These are phyloP conservation scores for Chelonus insularis DNA, from an alignment of 1,140 invertebrate species.

Conservation along the genomic window DNA sequence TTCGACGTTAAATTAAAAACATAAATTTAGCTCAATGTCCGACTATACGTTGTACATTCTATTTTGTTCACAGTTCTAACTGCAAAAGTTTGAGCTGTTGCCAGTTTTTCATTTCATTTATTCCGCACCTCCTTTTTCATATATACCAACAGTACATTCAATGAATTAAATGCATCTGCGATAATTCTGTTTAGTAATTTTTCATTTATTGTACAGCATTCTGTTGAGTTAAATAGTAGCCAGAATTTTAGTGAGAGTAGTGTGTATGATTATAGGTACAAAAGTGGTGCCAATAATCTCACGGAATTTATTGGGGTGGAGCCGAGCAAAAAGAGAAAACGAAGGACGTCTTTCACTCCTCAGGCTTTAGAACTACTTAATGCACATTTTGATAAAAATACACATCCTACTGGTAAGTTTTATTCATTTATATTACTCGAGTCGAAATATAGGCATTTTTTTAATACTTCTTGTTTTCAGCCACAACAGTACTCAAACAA, in stretches of 20 bases:
- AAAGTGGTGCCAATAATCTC: constrained; percentile 87
- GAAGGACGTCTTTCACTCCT: constrained; percentile 94
- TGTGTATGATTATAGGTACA: constrained; percentile 73
- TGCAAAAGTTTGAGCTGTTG: constrained; percentile 16
- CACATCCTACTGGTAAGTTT: constrained; percentile 91
- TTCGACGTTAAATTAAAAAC: constrained; percentile 60
- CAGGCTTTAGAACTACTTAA: constrained; percentile 93
- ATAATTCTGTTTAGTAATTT: background rate
- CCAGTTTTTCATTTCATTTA: constrained; percentile 26
- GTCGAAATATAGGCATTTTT: background rate
- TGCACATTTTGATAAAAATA: constrained; percentile 94
- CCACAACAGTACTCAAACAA: too few relatives aligned
- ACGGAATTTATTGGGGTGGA: constrained; percentile 96
- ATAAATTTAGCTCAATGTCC: constrained; percentile 51
- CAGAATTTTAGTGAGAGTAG: constrained; percentile 55
- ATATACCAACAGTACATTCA: background rate
- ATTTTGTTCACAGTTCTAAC: constrained; percentile 2
- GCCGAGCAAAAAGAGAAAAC: constrained; percentile 93
- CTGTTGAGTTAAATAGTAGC: constrained; percentile 17
- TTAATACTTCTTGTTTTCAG: background rate
- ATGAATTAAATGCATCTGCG: background rate
- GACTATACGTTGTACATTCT: constrained; percentile 4
- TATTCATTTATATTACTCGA: background rate
- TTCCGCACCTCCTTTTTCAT: background rate
- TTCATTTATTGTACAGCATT: constrained; percentile 3